Evolutionary conservation across 2,888 invertebrate genomes (phyloP).

Genomic region (Andrena haemorrhoa): DNA sequence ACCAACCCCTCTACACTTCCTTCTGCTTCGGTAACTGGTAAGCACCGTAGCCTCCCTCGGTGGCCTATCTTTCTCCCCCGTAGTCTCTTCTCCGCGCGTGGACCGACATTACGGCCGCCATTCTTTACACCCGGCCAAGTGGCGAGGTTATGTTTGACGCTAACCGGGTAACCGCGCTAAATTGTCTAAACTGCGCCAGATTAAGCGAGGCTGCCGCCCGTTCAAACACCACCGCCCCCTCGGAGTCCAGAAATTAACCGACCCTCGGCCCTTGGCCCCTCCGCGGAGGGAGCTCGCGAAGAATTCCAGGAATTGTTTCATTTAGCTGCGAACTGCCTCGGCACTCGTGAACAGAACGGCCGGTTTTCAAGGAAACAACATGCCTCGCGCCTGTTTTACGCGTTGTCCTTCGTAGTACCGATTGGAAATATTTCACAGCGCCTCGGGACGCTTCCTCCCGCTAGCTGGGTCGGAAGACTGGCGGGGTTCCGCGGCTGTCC

Average conservation of each 20-base stretch:
- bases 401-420: neutral
- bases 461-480: neutral
- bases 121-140: slow-evolving; percentile 78
- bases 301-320: slow-evolving; percentile 77
- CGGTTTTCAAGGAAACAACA: slow-evolving; percentile 47
- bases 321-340: slow-evolving; percentile 58
- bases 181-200: slow-evolving; percentile 81
- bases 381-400: slow-evolving; percentile 5
- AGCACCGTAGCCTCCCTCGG: slow-evolving; percentile 69
- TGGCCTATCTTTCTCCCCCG: slow-evolving; percentile 59
- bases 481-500: no score
- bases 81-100: slow-evolving; percentile 63
- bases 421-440: slow-evolving; percentile 26
- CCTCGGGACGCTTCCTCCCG: no score
- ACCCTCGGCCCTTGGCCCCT: slow-evolving; percentile 64
- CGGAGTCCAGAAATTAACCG: slow-evolving; percentile 78
- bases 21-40: slow-evolving; percentile 77
- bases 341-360: neutral
- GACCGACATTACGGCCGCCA: slow-evolving; percentile 76
- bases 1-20: slow-evolving; percentile 76
- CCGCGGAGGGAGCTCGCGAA: slow-evolving; percentile 62
- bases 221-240: slow-evolving; percentile 44
- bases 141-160: slow-evolving; percentile 80
- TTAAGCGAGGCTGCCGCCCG: slow-evolving; percentile 76
- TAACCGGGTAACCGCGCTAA: slow-evolving; percentile 80